phyloP scores from a whole-genome alignment of 2,113 vertebrate genomes.

The Arvicanthis niloticus region DNA sequence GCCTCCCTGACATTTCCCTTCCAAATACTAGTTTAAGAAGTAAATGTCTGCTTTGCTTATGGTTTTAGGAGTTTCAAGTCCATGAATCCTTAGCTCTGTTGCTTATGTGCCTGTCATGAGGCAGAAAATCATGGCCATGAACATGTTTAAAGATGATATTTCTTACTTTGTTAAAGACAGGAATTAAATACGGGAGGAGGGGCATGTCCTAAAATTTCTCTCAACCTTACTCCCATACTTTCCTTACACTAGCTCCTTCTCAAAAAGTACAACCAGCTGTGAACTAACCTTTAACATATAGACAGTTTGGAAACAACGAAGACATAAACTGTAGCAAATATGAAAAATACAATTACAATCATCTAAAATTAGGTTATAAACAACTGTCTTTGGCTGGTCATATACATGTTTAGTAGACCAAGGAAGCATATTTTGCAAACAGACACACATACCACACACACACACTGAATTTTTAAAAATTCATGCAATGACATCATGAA shows the following conservation, averaged over 20 bases:
- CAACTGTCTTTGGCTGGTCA: not conserved
- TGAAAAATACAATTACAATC: not conserved
- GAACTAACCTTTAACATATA: not conserved
- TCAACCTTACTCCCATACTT: too few relatives aligned
- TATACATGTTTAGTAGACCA: not conserved
- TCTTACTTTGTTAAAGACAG: not conserved
- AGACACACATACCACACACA: not conserved
- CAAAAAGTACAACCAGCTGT: not conserved
- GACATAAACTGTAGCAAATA: not conserved
- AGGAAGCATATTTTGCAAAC: not conserved
- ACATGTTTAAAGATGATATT: not conserved
- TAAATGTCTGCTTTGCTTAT: too few relatives aligned
- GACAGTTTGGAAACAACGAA: not conserved
- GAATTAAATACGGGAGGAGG: not conserved
- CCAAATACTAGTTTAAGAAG: too few relatives aligned
- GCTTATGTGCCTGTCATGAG: not conserved
- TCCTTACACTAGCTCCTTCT: not conserved
- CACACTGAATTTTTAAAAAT: not conserved
- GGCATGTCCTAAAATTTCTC: not conserved
- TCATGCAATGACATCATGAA: not conserved
- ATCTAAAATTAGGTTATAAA: conserved; percentile 32
- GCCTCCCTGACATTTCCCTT: not conserved
- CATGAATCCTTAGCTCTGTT: not conserved
- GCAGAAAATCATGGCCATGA: accelerated
- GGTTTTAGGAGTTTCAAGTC: not conserved